Evolutionary conservation across 2,113 vertebrate species (phyloP).

Genomic region (Zingel zingel): DNA sequence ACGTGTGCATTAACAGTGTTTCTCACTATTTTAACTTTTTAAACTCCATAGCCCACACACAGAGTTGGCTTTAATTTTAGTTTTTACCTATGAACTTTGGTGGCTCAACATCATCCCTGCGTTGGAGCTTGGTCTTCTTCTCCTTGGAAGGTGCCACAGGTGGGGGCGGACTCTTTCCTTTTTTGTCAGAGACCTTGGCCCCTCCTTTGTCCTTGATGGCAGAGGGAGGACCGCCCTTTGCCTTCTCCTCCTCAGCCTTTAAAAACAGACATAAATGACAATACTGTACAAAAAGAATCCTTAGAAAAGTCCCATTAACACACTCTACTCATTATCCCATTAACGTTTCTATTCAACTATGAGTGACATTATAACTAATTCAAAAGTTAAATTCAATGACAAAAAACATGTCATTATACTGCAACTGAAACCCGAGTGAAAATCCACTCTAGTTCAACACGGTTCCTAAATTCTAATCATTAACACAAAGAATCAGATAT

Average conservation of each 20-base stretch:
- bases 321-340: background rate
- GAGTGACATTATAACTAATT: background rate
- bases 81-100: slow-evolving; percentile 84
- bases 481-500: background rate
- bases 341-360: background rate
- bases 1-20: background rate
- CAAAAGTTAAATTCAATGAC: background rate
- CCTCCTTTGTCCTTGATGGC: slow-evolving; percentile 75
- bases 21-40: background rate
- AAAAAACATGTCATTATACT: background rate
- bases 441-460: background rate
- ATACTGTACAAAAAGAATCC: background rate
- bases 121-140: slow-evolving; percentile 86
- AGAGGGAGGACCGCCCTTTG: slow-evolving; percentile 51
- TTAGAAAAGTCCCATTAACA: background rate
- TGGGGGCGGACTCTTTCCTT: slow-evolving; percentile 76
- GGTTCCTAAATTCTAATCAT: background rate
- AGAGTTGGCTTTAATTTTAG: background rate
- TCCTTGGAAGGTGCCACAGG: slow-evolving; percentile 61
- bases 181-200: slow-evolving; percentile 69
- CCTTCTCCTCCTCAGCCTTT: slow-evolving; percentile 77
- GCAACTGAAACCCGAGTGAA: background rate
- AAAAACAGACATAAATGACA: background rate
- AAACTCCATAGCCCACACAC: background rate
- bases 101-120: slow-evolving; percentile 81